Base-by-base conservation (phyloP, 2,113 vertebrate genomes). In the Anseranas semipalmata region DNA sequence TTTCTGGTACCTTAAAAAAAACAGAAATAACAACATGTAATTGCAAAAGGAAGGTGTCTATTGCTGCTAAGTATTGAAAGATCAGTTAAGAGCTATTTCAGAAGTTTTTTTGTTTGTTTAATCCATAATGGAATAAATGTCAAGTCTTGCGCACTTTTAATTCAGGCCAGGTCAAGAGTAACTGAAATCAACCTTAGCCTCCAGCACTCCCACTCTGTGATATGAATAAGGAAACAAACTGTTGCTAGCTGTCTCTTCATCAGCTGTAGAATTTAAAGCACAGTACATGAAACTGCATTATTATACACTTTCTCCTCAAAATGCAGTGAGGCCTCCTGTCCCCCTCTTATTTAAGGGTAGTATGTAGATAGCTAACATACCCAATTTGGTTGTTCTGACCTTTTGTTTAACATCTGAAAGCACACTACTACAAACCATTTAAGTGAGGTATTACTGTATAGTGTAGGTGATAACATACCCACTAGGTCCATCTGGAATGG, bases 401-500 rank as follows among this genome's bases (percentile, higher is more conserved):
- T 77, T 22, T 12, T 3, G 3, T 59, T 55, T 25, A 52, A 62
- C 35, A 53, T 50, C 45, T 45, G 28, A 33, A 59, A 79, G 21
- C 58, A 32, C 2, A 46, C 28, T 12, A n/a, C 21, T 63, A 18
- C 24, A 39, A 28, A 21, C 15, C 30, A 6, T n/a, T 77, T 13
- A 63, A 2, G 1, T 37, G n/a, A 68, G 32, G 8, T 32, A 28
- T 7, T 46, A 28, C 12, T 4, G 0, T 70, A 7, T 11, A 89
- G 58, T 55, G 25, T 43, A 46, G 33, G 33, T 65, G 59, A 12
- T n/a, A 68, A 83, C 97, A 13, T 97, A 99, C 99, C 99, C 99
- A 84, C 97, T 98, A 58, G 98, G 96, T n/a, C 99, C 99, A 9
- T 98, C 98, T n/a, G 98, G 98, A 97, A 99, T 98, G 89, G 99